Evolutionary conservation across 1,140 invertebrate genomes (phyloP), one percentile per base, ranked within the genome.

Genomic region (Plectrocnemia conspersa): DNA sequence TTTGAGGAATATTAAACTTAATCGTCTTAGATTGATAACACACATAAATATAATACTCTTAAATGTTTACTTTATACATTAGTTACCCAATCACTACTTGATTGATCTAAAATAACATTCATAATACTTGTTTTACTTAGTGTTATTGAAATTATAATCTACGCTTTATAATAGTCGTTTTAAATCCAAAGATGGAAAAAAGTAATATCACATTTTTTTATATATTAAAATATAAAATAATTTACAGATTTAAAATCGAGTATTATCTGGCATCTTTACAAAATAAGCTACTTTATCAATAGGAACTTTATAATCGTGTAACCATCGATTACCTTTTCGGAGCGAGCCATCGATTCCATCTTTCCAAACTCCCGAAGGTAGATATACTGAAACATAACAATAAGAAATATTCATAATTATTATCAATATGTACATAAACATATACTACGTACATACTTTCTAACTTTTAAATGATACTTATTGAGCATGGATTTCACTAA

Each of bases 341-440:
- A 88, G 71, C 35, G 88, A 90, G 0, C 84, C 84, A 67, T 91
- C 87, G 60, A 93, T 88, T 10, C 89, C 89, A 63, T 94, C 91
- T 62, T 85, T 86, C 91, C 91, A 96, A 4, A 91, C 83, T 0
- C 91, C 91, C 27, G 84, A 81, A 0, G 92, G 91, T 3, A 94
- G 68, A 65, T 94, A 94, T 62, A 95, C 85, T 76, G 65, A 0
- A 64, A 68, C n/a, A n/a, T 32, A 15, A 42, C 6, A 22, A 42
- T 19, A 21, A 42, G n/a, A n/a, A n/a, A 7, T 42, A 19, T 27
- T 40, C 6, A 21, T 22, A 9, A 19, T 7, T 42, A 6, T 21
- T 16, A 42, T 7, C 13, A 21, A 6, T 21, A 29, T 29, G 27
- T 7, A 29, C 6, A 29, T 7, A 29, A 29, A n/a, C n/a, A 29